Evolutionary conservation across 1,140 invertebrate species (phyloP).

Genomic region (Lerema accius): DNA sequence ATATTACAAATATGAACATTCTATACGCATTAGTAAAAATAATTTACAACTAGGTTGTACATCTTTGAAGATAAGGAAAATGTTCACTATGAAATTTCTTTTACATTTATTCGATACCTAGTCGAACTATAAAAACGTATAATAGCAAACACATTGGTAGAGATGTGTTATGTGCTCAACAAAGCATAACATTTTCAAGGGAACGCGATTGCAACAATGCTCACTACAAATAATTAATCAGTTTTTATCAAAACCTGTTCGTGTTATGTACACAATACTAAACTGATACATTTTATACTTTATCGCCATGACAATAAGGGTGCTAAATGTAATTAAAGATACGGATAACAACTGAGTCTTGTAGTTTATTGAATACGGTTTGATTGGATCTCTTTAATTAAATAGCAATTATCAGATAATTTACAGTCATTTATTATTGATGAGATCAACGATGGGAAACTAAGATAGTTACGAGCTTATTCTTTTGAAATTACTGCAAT

Average conservation of each 20-base stretch:
- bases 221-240: slow-evolving; percentile 1
- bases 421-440: slow-evolving; percentile 1
- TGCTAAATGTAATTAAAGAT: no score
- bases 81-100: no score
- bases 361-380: background rate
- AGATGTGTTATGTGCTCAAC: background rate
- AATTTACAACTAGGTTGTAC: no score
- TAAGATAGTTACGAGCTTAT: background rate
- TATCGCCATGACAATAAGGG: no score
- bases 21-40: no score
- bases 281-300: background rate
- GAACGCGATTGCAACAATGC: background rate
- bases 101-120: no score
- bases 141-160: background rate
- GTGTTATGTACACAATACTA: background rate
- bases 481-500: background rate
- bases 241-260: background rate
- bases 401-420: background rate
- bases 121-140: slow-evolving; percentile 7
- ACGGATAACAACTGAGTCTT: no score
- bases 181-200: slow-evolving; percentile 1
- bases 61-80: no score
- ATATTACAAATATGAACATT: no score
- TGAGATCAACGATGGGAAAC: background rate
- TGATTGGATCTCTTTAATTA: background rate